phyloP scores from a whole-genome alignment of 2,113 vertebrate species.

The Passer montanus region DNA sequence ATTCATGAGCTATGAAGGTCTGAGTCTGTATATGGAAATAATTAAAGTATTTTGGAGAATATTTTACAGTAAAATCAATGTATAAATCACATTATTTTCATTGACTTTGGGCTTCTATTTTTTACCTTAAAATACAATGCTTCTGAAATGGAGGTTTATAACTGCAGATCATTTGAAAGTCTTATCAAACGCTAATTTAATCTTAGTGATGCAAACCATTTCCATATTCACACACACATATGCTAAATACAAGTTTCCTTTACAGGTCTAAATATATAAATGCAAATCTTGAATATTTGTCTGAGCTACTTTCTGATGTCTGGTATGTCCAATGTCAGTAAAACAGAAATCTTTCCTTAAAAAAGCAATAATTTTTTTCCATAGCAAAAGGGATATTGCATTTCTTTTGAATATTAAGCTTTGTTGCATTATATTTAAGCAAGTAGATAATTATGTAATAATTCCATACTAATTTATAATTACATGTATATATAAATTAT shows the following conservation, averaged over 20 bases:
- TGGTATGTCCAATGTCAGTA: neutral
- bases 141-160: conserved; percentile 20
- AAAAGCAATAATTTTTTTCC: neutral
- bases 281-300: neutral
- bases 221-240: neutral
- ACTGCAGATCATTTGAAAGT: conserved; percentile 40
- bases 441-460: neutral
- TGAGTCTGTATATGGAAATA: conserved; percentile 4
- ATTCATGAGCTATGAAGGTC: neutral
- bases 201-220: neutral
- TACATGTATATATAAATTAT: neutral
- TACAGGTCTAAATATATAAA: neutral
- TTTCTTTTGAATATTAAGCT: neutral
- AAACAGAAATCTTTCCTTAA: neutral
- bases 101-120: conserved; percentile 9
- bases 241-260: neutral
- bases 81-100: neutral
- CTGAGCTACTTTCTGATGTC: neutral
- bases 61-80: conserved; percentile 4
- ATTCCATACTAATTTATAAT: neutral
- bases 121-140: conserved; percentile 21
- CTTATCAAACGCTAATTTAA: neutral
- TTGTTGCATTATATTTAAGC: neutral
- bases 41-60: conserved; percentile 2
- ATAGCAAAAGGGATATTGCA: neutral